Conservation (phyloP, 1,140 invertebrate species). For the Lethocerus indicus region DNA sequence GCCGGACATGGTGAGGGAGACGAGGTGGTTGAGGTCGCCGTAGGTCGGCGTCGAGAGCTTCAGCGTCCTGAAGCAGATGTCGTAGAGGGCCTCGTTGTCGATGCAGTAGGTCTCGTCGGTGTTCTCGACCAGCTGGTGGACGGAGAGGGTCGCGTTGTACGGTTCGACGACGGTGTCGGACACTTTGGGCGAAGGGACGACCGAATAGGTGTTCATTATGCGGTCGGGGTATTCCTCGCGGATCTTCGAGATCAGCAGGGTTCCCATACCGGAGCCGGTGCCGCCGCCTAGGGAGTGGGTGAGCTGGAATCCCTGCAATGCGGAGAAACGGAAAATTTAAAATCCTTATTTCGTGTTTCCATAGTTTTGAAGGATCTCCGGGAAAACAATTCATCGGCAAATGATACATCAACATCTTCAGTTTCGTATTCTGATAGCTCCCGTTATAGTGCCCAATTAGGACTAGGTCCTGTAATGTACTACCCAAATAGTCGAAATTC, state of each 20-base stretch:
- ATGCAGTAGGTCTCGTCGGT: conserved; percentile 80
- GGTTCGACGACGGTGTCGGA: conserved; percentile 81
- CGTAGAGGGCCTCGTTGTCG: conserved; percentile 82
- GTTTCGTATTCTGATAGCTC: too few relatives aligned
- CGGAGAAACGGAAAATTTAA: neutral
- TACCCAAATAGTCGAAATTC: too few relatives aligned
- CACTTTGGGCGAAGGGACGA: conserved; percentile 80
- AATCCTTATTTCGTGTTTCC: too few relatives aligned
- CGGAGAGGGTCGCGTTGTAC: conserved; percentile 78
- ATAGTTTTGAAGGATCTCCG: too few relatives aligned
- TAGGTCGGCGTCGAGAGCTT: conserved; percentile 79
- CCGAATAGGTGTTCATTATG: conserved; percentile 84
- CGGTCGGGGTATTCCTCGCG: conserved; percentile 80
- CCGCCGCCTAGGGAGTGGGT: conserved; percentile 69
- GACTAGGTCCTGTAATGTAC: too few relatives aligned
- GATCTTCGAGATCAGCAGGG: conserved; percentile 68
- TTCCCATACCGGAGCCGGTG: conserved; percentile 81
- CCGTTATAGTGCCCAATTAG: too few relatives aligned
- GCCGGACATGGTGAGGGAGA: conserved; percentile 72
- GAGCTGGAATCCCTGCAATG: conserved; percentile 66
- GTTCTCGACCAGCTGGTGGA: conserved; percentile 78
- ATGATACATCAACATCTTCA: too few relatives aligned
- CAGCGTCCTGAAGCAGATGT: conserved; percentile 82
- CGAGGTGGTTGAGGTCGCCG: conserved; percentile 69
- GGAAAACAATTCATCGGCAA: too few relatives aligned